Percentiles rank a stretch among this genome's conserved stretches.
Evolutionary conservation across 2,113 vertebrate genomes (phyloP).

Genomic region (Shinisaurus crocodilurus): DNA sequence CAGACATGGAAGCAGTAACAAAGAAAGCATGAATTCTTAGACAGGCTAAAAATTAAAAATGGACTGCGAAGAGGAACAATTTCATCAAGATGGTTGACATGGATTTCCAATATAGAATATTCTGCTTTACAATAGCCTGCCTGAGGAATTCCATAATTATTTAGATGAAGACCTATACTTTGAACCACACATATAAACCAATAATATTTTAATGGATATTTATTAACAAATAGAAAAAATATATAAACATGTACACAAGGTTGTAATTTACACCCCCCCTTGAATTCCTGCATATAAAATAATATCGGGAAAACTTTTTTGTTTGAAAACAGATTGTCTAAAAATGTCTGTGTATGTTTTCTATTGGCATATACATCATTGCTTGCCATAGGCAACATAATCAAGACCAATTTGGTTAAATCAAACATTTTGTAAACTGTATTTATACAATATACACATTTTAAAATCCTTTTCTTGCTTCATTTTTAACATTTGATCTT

Average conservation of each 20-base stretch:
- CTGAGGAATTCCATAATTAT: background rate
- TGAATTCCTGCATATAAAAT: conserved; percentile 63
- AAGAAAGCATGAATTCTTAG: background rate
- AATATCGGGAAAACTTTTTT: conserved; percentile 38
- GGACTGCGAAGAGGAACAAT: background rate
- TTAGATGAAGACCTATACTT: background rate
- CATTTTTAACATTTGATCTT: conserved; percentile 19
- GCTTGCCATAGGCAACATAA: conserved; percentile 71
- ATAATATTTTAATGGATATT: conserved; percentile 54
- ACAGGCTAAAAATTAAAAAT: background rate
- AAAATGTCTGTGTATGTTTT: conserved; percentile 40
- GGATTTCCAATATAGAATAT: background rate
- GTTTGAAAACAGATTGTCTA: conserved; percentile 15
- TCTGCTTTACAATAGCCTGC: background rate
- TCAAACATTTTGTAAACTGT: conserved; percentile 69
- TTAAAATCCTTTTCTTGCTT: conserved; percentile 33
- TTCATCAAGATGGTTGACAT: background rate
- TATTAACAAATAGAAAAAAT: conserved; percentile 80
- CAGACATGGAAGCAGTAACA: background rate
- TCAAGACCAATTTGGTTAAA: conserved; percentile 73
- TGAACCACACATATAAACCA: conserved; percentile 1
- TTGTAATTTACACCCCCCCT: conserved; percentile 67
- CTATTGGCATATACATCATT: conserved; percentile 55
- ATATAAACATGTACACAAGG: conserved; percentile 74
- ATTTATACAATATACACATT: conserved; percentile 71